Percentiles rank a stretch among this genome's conserved stretches.
Evolutionary conservation across 2,888 invertebrate genomes (phyloP).

Genomic region (Proisotoma minuta): DNA sequence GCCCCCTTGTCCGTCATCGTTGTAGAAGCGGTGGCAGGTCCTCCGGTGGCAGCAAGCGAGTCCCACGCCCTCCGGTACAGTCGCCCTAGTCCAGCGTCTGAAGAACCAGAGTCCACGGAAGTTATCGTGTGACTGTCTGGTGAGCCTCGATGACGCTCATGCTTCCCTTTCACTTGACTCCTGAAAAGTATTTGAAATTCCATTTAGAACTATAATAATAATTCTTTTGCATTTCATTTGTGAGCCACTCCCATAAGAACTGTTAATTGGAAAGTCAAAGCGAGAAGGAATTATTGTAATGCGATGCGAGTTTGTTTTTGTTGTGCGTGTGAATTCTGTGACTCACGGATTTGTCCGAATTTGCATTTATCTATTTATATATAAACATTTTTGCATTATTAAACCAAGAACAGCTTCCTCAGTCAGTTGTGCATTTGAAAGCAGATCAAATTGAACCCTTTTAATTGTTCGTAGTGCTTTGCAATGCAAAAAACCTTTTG

Average conservation of each 20-base stretch:
- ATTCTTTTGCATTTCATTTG: too few species aligned
- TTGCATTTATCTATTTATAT: too few species aligned
- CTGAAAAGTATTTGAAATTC: conserved; percentile 51
- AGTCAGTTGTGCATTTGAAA: too few species aligned
- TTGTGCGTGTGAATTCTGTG: too few species aligned
- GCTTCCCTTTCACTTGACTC: conserved; percentile 66
- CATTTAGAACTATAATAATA: neutral
- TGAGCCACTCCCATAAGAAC: neutral
- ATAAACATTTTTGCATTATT: too few species aligned
- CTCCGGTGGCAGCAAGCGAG: conserved; percentile 66
- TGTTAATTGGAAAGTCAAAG: neutral
- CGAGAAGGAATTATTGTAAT: neutral
- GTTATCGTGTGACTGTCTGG: conserved; percentile 88
- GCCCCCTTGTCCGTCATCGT: conserved; percentile 43
- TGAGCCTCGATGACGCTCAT: conserved; percentile 80
- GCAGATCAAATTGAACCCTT: too few species aligned
- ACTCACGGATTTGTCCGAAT: too few species aligned
- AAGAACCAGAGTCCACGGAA: conserved; percentile 79
- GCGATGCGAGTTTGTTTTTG: too few species aligned
- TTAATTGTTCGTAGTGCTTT: too few species aligned
- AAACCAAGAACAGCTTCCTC: too few species aligned
- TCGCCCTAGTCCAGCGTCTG: conserved; percentile 73
- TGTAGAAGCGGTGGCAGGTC: conserved; percentile 41
- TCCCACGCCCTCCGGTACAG: conserved; percentile 90
- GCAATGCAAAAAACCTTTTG: too few species aligned